These are phyloP conservation scores for Puntigrus tetrazona DNA, from an alignment of 2,113 vertebrate species.

Conservation along the genomic window DNA sequence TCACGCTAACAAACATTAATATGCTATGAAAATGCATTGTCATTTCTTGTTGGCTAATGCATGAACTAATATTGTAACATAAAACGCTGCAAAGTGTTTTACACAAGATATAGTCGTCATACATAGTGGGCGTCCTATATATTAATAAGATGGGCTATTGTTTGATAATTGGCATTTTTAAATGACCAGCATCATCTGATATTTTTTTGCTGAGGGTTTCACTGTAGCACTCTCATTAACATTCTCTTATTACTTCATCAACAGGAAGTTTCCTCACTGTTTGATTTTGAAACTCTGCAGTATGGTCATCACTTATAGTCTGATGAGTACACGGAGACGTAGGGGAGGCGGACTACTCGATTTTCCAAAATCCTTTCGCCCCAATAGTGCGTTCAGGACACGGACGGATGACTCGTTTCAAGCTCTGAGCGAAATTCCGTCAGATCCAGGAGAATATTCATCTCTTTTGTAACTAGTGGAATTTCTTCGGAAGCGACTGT, in stretches of 20 bases:
- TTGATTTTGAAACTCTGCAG: conserved; percentile 1
- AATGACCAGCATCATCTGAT: too few species aligned
- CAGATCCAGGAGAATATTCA: background rate
- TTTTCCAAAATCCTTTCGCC: background rate
- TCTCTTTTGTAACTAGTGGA: conserved; percentile 2
- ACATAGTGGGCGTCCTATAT: too few species aligned
- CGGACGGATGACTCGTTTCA: background rate
- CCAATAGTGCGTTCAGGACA: background rate
- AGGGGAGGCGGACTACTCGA: background rate
- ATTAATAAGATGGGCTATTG: too few species aligned
- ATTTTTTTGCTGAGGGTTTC: background rate
- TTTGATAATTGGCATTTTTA: too few species aligned
- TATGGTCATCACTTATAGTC: background rate
- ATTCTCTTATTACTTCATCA: background rate
- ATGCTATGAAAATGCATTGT: background rate
- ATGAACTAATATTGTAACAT: background rate
- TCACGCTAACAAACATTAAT: too few species aligned
- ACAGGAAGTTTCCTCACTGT: background rate
- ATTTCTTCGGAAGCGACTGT: background rate
- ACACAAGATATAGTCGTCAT: too few species aligned
- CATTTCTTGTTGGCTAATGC: background rate
- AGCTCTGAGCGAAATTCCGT: background rate
- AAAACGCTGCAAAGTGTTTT: background rate
- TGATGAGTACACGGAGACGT: background rate
- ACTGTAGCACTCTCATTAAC: background rate